phyloP scores from a whole-genome alignment of 2,113 vertebrate species.

The Hystrix brachyura region DNA sequence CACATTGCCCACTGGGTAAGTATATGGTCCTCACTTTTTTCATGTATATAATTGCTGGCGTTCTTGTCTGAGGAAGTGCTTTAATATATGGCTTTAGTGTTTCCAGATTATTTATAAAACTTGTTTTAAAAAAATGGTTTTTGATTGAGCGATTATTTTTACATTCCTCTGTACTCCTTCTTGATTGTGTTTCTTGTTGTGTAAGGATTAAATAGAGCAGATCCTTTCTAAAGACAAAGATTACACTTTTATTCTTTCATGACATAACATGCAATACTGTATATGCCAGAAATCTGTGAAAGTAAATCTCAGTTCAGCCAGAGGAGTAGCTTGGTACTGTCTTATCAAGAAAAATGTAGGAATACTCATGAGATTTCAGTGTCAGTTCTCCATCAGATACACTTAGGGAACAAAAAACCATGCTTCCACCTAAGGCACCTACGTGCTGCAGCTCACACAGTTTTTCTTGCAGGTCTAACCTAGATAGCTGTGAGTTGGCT shows the following conservation, averaged over 20 bases:
- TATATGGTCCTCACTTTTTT: not conserved
- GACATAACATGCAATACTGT: slow-evolving; percentile 50
- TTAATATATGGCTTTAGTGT: slow-evolving; percentile 9
- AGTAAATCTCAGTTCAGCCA: slow-evolving; percentile 74
- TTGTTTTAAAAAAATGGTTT: slow-evolving; percentile 30
- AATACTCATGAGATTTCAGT: slow-evolving; percentile 73
- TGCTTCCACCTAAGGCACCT: slow-evolving; percentile 76
- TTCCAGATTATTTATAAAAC: slow-evolving; percentile 36
- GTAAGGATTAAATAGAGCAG: slow-evolving; percentile 73
- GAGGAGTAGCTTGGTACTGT: slow-evolving; percentile 72
- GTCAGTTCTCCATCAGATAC: slow-evolving; percentile 78
- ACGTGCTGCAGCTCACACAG: slow-evolving; percentile 75
- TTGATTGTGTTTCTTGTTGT: slow-evolving; percentile 72
- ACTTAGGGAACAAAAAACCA: slow-evolving; percentile 77
- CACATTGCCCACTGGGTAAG: slow-evolving; percentile 8
- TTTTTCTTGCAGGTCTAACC: slow-evolving; percentile 84
- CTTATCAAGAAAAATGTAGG: slow-evolving; percentile 69
- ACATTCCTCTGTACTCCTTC: slow-evolving; percentile 43
- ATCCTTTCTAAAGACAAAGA: slow-evolving; percentile 70
- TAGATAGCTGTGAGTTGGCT: slow-evolving; percentile 95
- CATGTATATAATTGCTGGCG: not conserved
- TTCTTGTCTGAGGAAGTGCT: slow-evolving; percentile 23
- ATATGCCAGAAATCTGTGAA: slow-evolving; percentile 74
- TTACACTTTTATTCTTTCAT: slow-evolving; percentile 70
- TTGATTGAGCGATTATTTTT: slow-evolving; percentile 60